phyloP scores from a whole-genome alignment of 2,113 vertebrate genomes.

The Beaufortia kweichowensis region DNA sequence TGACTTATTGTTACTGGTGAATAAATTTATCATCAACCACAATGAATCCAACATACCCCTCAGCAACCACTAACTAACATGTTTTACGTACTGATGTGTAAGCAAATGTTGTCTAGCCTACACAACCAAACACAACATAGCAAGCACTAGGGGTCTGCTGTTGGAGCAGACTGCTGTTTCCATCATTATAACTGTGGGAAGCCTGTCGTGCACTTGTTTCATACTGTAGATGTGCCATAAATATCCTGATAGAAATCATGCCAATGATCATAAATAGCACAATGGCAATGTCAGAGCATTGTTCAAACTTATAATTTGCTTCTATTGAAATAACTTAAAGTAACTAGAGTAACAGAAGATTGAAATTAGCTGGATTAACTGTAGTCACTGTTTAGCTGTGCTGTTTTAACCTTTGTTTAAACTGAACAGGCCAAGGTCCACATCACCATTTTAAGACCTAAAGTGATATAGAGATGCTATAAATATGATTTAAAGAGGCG shows the following conservation, averaged over 20 bases:
- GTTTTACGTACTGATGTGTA: neutral
- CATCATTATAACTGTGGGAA: neutral
- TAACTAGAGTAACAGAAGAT: neutral
- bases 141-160: neutral
- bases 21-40: neutral
- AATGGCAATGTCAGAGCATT: neutral
- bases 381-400: neutral
- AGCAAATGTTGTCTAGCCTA: neutral
- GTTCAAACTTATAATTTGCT: neutral
- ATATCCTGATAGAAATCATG: neutral
- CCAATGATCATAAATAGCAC: neutral
- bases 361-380: neutral
- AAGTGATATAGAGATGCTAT: no score
- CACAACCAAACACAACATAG: neutral
- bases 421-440: neutral
- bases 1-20: neutral
- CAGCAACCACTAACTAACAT: neutral
- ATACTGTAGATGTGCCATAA: constrained; percentile 3
- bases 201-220: constrained; percentile 5
- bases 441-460: neutral
- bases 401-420: neutral
- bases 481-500: neutral
- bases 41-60: neutral
- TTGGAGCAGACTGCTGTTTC: neutral
- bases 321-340: neutral